Evolutionary conservation across 64 coral and sea anemone genomes (phyloP), one percentile per base, ranked within the genome.

Genomic region (Hydrozoanthus tunicans): DNA sequence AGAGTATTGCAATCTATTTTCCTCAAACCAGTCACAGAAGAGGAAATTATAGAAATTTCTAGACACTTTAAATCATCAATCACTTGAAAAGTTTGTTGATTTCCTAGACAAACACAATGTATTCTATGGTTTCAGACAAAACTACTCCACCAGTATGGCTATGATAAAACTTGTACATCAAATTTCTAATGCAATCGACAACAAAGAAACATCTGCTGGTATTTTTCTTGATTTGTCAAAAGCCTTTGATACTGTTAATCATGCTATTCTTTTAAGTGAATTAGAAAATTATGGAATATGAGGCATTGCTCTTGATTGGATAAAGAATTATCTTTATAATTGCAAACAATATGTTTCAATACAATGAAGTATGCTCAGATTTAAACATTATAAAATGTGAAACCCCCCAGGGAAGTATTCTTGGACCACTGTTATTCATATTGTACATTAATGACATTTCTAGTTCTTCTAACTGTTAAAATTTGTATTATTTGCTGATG

Each of bases 41-140:
- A 23, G n/a, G 54, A 81, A 63, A 63, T 81, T 59, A 32, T 61
- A 51, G 79, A 79, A 55, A 79, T 79, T 79, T 53, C 77, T 79
- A 79, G 17, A 79, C 51, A 53, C 51, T 51, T 79, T 59, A 79
- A 79, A 59, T 79, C 51, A 79, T 20, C 20, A 20, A 20, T 20
- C 20, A 20, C 15, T 69, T 69, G 66, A 69, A 69, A 69, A 20
- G 66, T 69, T 69, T 69, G 66, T 69, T 25, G 66, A 69, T 69
- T 69, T 69, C 66, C 66, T 69, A 69, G 0, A 69, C 66, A 69
- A 69, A 69, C 66, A 69, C 66, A n/a, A 69, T 69, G 66, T n/a
- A 69, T 69, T 69, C 66, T 69, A n/a, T 69, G 66, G 14, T 69
- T 69, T 69, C 24, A 69, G 66, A 17, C 66, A 69, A 69, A 69